Evolutionary conservation across 1,140 invertebrate genomes (phyloP).

Genomic region (Steinernema khuongi): DNA sequence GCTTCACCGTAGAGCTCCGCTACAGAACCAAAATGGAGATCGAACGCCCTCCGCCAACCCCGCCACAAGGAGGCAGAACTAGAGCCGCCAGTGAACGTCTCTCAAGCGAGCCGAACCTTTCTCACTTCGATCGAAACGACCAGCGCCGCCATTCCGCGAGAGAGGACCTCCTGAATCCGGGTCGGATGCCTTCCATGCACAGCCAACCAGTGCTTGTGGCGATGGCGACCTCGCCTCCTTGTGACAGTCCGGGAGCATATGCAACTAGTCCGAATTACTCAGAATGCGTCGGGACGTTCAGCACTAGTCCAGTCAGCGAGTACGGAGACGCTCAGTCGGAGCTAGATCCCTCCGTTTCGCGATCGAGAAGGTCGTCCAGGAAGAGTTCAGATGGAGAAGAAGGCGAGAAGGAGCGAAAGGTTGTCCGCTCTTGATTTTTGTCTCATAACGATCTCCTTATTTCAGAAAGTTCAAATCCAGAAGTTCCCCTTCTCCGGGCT

Average conservation of each 20-base stretch:
- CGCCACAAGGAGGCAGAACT: not conserved
- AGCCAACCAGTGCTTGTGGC: not conserved
- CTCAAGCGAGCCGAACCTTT: not conserved
- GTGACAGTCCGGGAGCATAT: not conserved
- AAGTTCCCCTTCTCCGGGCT: not conserved
- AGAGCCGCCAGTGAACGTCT: not conserved
- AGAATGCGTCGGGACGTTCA: not conserved
- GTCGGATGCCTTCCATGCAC: not conserved
- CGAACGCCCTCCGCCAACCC: not conserved
- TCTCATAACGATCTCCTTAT: not conserved
- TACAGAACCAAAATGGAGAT: conserved; percentile 18
- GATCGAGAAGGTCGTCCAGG: not conserved
- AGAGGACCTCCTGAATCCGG: not conserved
- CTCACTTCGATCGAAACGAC: not conserved
- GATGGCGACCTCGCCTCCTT: not conserved
- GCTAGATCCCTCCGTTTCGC: not conserved
- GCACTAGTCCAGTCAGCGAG: conserved; percentile 13
- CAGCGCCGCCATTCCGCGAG: not conserved
- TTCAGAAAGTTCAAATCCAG: not conserved
- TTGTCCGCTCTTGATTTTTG: not conserved
- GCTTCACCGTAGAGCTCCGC: conserved; percentile 10
- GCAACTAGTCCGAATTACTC: not conserved
- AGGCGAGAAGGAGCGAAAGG: not conserved
- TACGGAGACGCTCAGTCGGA: not conserved
- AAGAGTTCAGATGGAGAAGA: conserved; percentile 5